Evolutionary conservation across 1,140 invertebrate species (phyloP).

Genomic region (Stenopsyche tienmushanensis): DNA sequence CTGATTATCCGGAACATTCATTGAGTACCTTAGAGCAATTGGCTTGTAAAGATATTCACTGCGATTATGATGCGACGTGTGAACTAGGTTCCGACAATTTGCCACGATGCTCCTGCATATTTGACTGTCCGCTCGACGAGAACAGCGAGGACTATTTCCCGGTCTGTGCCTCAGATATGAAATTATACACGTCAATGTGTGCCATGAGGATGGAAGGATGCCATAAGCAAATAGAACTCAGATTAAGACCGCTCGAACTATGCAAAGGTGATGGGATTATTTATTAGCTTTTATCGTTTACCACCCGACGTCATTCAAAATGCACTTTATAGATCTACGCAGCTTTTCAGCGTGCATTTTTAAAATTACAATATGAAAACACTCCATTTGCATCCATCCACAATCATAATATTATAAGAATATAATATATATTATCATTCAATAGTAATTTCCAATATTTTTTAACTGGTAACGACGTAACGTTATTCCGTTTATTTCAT

Average conservation of each 20-base stretch:
- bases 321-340: no score
- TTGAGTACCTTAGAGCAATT: conserved; percentile 57
- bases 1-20: conserved; percentile 43
- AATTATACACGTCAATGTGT: conserved; percentile 79
- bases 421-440: no score
- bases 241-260: conserved; percentile 73
- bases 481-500: no score
- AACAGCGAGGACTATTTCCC: conserved; percentile 61
- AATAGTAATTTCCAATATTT: no score
- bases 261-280: conserved; percentile 68
- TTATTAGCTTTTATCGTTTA: no score
- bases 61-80: conserved; percentile 81
- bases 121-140: conserved; percentile 63
- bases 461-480: no score
- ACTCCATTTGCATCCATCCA: background rate
- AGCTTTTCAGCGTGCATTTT: background rate
- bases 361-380: background rate
- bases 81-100: conserved; percentile 73
- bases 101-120: conserved; percentile 75
- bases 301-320: no score
- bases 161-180: conserved; percentile 82
- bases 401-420: background rate
- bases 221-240: conserved; percentile 76
- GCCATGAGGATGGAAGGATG: conserved; percentile 86
- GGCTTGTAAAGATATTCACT: conserved; percentile 76